Evolutionary conservation across 2,113 vertebrate species (phyloP).

Genomic region (Brachyistius frenatus): DNA sequence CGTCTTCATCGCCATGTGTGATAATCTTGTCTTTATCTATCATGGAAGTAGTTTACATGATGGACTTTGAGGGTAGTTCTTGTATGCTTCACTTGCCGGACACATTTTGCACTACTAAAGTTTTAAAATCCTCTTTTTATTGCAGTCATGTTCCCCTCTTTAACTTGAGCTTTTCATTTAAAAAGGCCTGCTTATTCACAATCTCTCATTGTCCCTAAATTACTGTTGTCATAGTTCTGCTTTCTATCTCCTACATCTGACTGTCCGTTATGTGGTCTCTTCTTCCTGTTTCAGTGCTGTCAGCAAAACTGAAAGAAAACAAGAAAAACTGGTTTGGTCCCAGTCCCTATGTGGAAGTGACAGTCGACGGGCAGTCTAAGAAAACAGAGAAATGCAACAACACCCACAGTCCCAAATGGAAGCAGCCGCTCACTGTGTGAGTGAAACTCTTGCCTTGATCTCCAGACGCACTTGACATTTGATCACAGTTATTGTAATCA

Average conservation of each 20-base stretch:
- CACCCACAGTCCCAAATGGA: slow-evolving; percentile 98
- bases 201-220: slow-evolving; percentile 9
- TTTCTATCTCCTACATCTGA: background rate
- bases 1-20: no score
- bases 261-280: background rate
- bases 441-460: slow-evolving; percentile 65
- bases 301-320: slow-evolving; percentile 97
- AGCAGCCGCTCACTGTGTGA: slow-evolving; percentile 97
- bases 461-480: background rate
- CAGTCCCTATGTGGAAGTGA: slow-evolving; percentile 97
- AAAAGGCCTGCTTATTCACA: background rate
- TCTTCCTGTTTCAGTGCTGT: slow-evolving; percentile 88
- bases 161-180: background rate
- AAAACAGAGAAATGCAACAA: slow-evolving; percentile 99
- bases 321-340: slow-evolving; percentile 99
- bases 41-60: no score
- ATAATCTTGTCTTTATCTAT: no score
- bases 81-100: no score
- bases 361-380: slow-evolving; percentile 97
- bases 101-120: no score
- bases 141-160: background rate
- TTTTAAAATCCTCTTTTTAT: background rate
- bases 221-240: background rate
- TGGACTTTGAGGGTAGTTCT: no score
- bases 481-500: background rate